These are phyloP conservation scores for Procambarus virginalis DNA, from an alignment of 1,140 invertebrate genomes.

Conservation along the genomic window DNA sequence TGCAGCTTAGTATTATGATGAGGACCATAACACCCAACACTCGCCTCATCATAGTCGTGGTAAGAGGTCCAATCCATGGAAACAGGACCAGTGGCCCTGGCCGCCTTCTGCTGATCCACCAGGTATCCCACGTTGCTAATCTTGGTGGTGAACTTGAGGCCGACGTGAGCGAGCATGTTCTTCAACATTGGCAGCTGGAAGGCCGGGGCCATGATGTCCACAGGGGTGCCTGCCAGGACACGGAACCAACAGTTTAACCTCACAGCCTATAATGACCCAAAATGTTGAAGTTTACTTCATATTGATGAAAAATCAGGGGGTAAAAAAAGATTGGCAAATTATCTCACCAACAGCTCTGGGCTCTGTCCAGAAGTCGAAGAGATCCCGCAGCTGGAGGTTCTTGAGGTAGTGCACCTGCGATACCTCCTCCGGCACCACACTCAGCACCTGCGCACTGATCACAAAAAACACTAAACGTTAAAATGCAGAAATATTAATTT, in stretches of 20 bases:
- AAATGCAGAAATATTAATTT: not conserved
- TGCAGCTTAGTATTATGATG: too few relatives aligned
- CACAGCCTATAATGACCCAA: too few relatives aligned
- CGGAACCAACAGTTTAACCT: too few relatives aligned
- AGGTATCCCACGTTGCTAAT: slow-evolving; percentile 17
- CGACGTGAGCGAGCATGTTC: not conserved
- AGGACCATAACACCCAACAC: not conserved
- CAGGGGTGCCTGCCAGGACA: slow-evolving; percentile 13
- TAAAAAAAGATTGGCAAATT: not conserved
- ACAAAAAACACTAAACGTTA: not conserved
- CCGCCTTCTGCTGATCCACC: not conserved
- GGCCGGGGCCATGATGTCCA: slow-evolving; percentile 48
- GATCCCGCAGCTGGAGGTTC: not conserved
- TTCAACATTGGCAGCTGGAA: slow-evolving; percentile 20
- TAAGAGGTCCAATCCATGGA: slow-evolving; percentile 50
- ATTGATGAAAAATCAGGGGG: too few relatives aligned
- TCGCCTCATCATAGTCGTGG: slow-evolving; percentile 40
- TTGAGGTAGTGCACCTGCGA: slow-evolving; percentile 22
- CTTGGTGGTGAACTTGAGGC: slow-evolving; percentile 9
- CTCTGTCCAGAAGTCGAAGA: slow-evolving; percentile 58
- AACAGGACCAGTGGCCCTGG: not conserved
- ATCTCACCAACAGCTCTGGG: slow-evolving; percentile 31
- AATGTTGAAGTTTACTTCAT: too few relatives aligned
- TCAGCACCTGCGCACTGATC: slow-evolving; percentile 35
- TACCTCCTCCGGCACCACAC: not conserved